Base-by-base conservation (phyloP, 2,113 vertebrate genomes). In the Otus sunia region DNA sequence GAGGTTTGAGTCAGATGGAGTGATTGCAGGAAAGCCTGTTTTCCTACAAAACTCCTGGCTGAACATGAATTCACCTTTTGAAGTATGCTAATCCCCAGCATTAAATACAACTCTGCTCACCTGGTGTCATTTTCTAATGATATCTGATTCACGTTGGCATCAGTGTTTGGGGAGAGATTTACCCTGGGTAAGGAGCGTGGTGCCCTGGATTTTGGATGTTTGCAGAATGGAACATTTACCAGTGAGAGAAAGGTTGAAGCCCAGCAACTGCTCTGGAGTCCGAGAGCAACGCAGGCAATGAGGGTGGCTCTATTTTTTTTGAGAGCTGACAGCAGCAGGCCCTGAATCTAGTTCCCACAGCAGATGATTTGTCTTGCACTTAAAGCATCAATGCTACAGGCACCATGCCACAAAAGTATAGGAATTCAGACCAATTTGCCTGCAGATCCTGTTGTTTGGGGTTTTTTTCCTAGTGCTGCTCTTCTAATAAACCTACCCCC, bases 121-220 rank as follows among this genome's bases (percentile, higher is more conserved):
- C 22, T 78, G 34, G 34, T 0, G 0, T 45, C 10, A 34, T 23
- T 73, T 91, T 85, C 41, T 63, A 11, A 43, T 13, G 43, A 29
- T 43, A 25, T 2, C 37, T 77, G 23, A 63, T 86, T 52, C 0
- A 0, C 2, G 3, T 27, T 2, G 5, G 37, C 37, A 43, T 55
- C 27, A 10, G 30, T 30, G 60, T 58, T 43, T 41, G 37, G 49
- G 55, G 50, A 69, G 17, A n/a, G n/a, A 26, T 45, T 56, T 68
- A 13, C 25, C 20, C 34, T 43, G 27, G 8, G 37, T 27, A 30
- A 52, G 41, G 30, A 62, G 41, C 1, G 1, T 21, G 18, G 18
- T 68, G 30, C 16, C 27, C 41, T 43, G 56, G 34, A 15, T 37
- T 63, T n/a, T 15, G n/a, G 39, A 17, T 71, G 39, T 75, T 39